Evolutionary conservation across 2,113 vertebrate genomes (phyloP).

Genomic region (human): DNA sequence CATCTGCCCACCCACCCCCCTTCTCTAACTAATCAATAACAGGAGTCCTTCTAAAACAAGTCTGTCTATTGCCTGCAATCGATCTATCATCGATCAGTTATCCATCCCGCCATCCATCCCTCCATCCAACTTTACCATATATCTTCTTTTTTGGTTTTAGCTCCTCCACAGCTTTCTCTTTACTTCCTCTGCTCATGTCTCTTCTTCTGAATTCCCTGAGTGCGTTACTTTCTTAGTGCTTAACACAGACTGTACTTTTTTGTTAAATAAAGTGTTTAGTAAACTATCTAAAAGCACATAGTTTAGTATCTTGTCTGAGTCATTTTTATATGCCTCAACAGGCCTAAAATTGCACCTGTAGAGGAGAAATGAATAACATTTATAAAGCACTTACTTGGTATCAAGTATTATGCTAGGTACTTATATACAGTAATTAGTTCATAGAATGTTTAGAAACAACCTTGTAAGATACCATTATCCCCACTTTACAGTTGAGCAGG

Average conservation of each 20-base stretch:
- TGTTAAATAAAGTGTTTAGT: background rate
- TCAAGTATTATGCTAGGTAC: background rate
- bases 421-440: background rate
- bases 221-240: background rate
- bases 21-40: background rate
- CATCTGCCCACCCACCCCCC: background rate
- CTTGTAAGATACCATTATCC: background rate
- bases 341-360: background rate
- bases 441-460: background rate
- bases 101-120: background rate
- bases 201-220: background rate
- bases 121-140: background rate
- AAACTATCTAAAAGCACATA: background rate
- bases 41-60: background rate
- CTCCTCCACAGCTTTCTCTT: background rate
- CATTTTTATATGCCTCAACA: background rate
- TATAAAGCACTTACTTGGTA: background rate
- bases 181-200: background rate
- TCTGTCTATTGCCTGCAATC: background rate
- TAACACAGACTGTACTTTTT: background rate
- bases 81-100: background rate
- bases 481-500: background rate
- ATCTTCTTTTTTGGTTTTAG: background rate
- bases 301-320: background rate
- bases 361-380: background rate